A percentile compares a stretch with the other conserved stretches of the same genome.
Conservation (phyloP, 2,888 invertebrate species). For the Rosalia funebris region DNA sequence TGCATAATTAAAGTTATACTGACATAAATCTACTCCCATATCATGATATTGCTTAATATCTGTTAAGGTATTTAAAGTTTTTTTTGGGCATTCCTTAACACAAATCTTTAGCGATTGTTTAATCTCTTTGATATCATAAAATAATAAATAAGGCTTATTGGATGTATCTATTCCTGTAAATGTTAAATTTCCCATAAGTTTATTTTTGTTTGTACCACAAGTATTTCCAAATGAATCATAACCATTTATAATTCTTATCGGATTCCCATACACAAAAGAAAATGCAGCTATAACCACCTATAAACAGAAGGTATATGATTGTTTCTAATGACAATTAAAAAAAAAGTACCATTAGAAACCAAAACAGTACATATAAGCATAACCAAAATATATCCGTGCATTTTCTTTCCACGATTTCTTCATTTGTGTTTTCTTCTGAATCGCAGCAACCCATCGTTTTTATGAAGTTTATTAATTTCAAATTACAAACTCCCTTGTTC, state of each 20-base stretch:
- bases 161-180: slow-evolving; percentile 84
- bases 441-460: slow-evolving; percentile 73
- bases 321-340: too few relatives aligned
- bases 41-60: slow-evolving; percentile 81
- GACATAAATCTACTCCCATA: slow-evolving; percentile 81
- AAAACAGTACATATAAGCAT: slow-evolving; percentile 80
- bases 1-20: slow-evolving; percentile 74
- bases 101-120: slow-evolving; percentile 86
- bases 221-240: slow-evolving; percentile 96
- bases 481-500: too few relatives aligned
- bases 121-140: slow-evolving; percentile 82
- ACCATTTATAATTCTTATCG: slow-evolving; percentile 85
- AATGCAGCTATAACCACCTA: slow-evolving; percentile 86
- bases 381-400: slow-evolving; percentile 89
- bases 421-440: slow-evolving; percentile 69
- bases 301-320: too few relatives aligned
- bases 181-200: slow-evolving; percentile 76
- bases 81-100: slow-evolving; percentile 86
- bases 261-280: slow-evolving; percentile 89
- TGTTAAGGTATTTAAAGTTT: slow-evolving; percentile 69
- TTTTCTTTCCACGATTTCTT: slow-evolving; percentile 69
- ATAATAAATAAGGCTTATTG: slow-evolving; percentile 83
- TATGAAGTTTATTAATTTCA: too few relatives aligned
- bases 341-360: slow-evolving; percentile 80
- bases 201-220: slow-evolving; percentile 86